Percentiles rank a stretch among this genome's conserved stretches.
These are phyloP conservation scores for Platyscapa corneri DNA, from an alignment of 1,140 invertebrate species.

Conservation along the genomic window DNA sequence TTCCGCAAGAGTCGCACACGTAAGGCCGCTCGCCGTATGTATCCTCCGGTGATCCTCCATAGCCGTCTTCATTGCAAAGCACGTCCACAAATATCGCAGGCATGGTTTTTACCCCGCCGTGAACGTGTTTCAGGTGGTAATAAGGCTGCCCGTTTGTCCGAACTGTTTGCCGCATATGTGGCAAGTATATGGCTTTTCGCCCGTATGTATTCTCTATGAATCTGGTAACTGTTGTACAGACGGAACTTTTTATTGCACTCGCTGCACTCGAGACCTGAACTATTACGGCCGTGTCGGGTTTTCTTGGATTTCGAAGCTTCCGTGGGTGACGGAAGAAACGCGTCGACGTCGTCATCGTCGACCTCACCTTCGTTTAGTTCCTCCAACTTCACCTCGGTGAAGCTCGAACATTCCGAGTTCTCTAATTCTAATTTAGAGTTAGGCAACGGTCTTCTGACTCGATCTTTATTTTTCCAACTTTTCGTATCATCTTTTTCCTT, in stretches of 20 bases:
- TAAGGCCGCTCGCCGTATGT: slow-evolving; percentile 79
- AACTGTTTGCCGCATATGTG: slow-evolving; percentile 62
- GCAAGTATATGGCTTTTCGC: slow-evolving; percentile 57
- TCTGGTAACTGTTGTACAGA: slow-evolving; percentile 52
- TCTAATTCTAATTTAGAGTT: background rate
- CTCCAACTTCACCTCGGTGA: background rate
- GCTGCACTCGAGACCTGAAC: slow-evolving; percentile 6
- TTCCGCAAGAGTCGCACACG: slow-evolving; percentile 79
- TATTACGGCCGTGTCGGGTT: background rate
- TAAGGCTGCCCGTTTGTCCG: slow-evolving; percentile 60
- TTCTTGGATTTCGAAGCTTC: slow-evolving; percentile 12
- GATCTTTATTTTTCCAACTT: background rate
- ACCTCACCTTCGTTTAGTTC: background rate
- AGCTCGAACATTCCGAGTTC: background rate
- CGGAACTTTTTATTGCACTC: slow-evolving; percentile 59
- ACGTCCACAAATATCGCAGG: slow-evolving; percentile 69
- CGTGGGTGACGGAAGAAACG: background rate
- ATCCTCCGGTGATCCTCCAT: slow-evolving; percentile 79
- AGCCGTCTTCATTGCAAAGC: slow-evolving; percentile 74
- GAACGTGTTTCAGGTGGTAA: slow-evolving; percentile 60
- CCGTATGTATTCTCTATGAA: slow-evolving; percentile 55
- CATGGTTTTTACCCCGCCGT: slow-evolving; percentile 66
- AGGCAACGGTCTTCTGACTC: background rate
- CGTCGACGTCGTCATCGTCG: background rate
- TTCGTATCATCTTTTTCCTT: background rate